Evolutionary conservation across 2,797 vertebrate genomes (phyloP).

Genomic region (Falco concolor): DNA sequence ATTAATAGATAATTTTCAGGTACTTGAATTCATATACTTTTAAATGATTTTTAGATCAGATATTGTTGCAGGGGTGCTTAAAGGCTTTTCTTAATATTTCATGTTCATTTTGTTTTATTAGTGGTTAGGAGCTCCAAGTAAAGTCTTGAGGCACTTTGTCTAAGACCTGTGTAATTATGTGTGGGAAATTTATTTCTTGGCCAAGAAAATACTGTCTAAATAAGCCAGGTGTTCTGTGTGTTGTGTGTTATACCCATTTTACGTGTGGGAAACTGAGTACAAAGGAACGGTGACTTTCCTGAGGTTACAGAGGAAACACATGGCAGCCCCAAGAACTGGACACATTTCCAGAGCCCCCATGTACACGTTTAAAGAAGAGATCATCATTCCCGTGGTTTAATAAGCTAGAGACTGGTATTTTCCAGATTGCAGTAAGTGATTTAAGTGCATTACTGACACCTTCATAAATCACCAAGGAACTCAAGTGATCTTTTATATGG

Average conservation of each 20-base stretch:
- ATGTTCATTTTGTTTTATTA: not conserved
- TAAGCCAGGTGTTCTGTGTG: not conserved
- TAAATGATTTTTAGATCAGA: not conserved
- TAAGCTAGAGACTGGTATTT: not conserved
- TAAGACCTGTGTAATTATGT: not conserved
- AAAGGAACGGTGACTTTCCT: not conserved
- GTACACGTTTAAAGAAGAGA: not conserved
- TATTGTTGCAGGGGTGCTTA: not conserved
- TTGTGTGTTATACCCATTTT: not conserved
- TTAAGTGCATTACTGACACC: not conserved
- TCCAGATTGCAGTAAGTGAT: not conserved
- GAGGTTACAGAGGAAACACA: not conserved
- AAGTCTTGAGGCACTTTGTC: not conserved
- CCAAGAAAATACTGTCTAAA: not conserved
- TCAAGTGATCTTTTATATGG: not conserved
- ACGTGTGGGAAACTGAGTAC: rapidly evolving
- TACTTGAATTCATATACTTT: not conserved
- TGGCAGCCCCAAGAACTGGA: not conserved
- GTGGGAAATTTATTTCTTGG: not conserved
- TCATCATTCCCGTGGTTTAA: not conserved
- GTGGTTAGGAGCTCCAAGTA: not conserved
- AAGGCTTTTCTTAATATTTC: not conserved
- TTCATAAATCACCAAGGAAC: not conserved
- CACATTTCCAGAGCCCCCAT: not conserved
- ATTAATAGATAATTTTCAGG: not conserved